phyloP scores from a whole-genome alignment of 2,888 invertebrate genomes.

The Limnephilus auricula region DNA sequence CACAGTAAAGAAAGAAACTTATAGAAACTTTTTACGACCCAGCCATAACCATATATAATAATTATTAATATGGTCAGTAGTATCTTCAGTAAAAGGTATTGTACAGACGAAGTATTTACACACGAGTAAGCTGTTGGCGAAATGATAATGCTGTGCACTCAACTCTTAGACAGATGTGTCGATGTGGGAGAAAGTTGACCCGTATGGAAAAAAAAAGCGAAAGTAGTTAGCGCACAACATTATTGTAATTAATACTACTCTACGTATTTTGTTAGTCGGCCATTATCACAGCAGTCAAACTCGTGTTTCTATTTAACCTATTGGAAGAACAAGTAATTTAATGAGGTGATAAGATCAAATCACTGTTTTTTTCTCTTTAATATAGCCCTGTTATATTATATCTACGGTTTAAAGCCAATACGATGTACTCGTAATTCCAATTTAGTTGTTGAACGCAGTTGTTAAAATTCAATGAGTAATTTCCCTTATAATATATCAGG shows the following conservation, averaged over 20 bases:
- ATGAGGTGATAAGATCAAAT: neutral
- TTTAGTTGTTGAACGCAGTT: too few species aligned
- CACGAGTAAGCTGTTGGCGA: neutral
- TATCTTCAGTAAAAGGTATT: neutral
- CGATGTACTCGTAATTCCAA: too few species aligned
- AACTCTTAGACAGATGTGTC: slow-evolving; percentile 28
- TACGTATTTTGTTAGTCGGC: neutral
- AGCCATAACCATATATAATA: neutral
- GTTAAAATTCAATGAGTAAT: too few species aligned
- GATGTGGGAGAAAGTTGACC: slow-evolving; percentile 49
- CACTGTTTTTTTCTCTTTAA: too few species aligned
- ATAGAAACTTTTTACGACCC: neutral
- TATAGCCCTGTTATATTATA: too few species aligned
- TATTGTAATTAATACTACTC: neutral
- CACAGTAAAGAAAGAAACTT: too few species aligned
- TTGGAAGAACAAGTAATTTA: neutral
- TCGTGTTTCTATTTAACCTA: neutral
- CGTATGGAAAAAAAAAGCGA: slow-evolving; percentile 41
- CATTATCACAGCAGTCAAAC: neutral
- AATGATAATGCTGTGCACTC: slow-evolving; percentile 1
- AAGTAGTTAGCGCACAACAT: slow-evolving; percentile 15
- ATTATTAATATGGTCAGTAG: neutral
- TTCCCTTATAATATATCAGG: too few species aligned
- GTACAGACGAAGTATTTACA: neutral
- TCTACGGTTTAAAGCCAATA: too few species aligned